Base-by-base conservation (phyloP, 2,797 vertebrate genomes). In the Tapera naevia region DNA sequence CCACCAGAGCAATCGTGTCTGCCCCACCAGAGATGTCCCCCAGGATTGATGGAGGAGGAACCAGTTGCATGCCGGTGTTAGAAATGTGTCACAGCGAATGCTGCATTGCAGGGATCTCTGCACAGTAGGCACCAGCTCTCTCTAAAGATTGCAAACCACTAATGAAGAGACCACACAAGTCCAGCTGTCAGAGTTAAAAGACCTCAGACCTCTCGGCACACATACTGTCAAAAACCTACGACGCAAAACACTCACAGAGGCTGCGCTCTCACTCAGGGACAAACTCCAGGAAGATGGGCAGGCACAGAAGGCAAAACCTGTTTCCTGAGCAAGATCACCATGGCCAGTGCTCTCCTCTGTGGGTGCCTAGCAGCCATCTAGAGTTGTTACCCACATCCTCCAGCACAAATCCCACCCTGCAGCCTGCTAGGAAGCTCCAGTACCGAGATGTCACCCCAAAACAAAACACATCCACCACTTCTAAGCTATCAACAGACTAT, bases 11-110 rank as follows among this genome's bases (percentile, higher is more conserved):
- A 30, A n/a, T 14, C 2, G 2, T 1, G 13, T 17, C 21, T 53
- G 39, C 39, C 57, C 32, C 25, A 61, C 17, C 50, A 60, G 24
- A 67, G 32, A 51, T 2, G 32, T 23, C 33, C 2, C 15, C 13
- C 57, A 66, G 65, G 12, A 16, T 9, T 30, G 2, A 37, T 0
- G 19, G 37, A 75, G 43, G 30, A 48, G 35, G 11, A 4, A 41
- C 25, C 21, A 21, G 32, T 0, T 9, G 9, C 9, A 2, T 0
- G 5, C 5, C 30, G 21, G 18, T 3, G 17, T 5, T 24, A 46
- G 7, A 46, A 43, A 66, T 24, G 43, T 16, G n/a, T 56, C 7
- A 0, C 7, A 12, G 46, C 39, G 27, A 46, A 57, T 7, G 0
- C 37, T 46, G 7, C 41, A 16, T 6, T 5, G 2, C 56, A 62